Evolutionary conservation across 2,888 invertebrate species (phyloP), one percentile per base, ranked within the genome.

Genomic region (Holacanthella duospinosa): DNA sequence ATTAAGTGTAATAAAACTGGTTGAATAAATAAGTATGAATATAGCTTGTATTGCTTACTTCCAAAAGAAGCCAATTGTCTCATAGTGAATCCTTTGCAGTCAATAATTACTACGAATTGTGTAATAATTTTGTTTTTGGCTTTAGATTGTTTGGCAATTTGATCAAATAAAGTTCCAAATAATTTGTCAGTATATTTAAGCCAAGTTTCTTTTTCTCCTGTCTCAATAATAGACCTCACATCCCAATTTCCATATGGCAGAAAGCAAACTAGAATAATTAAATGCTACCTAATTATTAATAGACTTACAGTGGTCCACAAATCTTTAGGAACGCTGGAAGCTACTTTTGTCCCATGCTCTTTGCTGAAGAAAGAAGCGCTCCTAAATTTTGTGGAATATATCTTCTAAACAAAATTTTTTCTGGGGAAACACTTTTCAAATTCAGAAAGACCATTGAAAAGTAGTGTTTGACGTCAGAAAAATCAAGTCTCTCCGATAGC

Each of bases 241-340:
- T 71, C 66, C 71, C 71, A 71, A 19, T 43, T 53, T 19, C 70
- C 70, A 24, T 65, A 64, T 25, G 68, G 68, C 1, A 64, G 44
- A 1, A 60, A 27, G 24, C 56, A 61, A 48, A 64, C 64, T 64
- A 43, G 2, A 36, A 36, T 36, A 6, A 36, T 36, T 6, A 12
- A 36, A n/a, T n/a, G n/a, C n/a, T n/a, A n/a, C n/a, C n/a, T 36
- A 36, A 36, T 36, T 36, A 6, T 12, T 36, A 16, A 6, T 36
- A 16, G 36, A 36, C 36, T 36, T 36, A n/a, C n/a, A n/a, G n/a
- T n/a, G n/a, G n/a, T n/a, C n/a, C n/a, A n/a, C n/a, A n/a, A n/a
- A n/a, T n/a, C n/a, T n/a, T n/a, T n/a, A n/a, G n/a, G n/a, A n/a
- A n/a, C n/a, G n/a, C n/a, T n/a, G n/a, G n/a, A n/a, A n/a, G n/a